Base-by-base conservation (phyloP, 2,113 vertebrate species). In the Crypturellus undulatus region DNA sequence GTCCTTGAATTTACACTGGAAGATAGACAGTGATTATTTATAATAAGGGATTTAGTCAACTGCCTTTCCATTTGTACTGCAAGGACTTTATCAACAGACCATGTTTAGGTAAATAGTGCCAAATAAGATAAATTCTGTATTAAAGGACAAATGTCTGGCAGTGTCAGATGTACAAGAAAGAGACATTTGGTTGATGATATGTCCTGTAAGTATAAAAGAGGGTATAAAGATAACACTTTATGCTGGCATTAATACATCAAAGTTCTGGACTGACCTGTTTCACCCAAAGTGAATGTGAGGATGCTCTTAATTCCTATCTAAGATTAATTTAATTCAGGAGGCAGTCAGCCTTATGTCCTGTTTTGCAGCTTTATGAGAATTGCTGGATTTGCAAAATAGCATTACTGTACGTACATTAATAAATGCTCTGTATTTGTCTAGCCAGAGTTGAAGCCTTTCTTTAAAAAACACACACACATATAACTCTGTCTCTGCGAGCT, bases 301-400 rank as follows among this genome's bases (percentile, higher is more conserved):
- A 96, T 93, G 94, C 94, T 97, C 96, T 92, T 96, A 97, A 97
- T 94, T 95, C 97, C 94, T 96, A 96, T 95, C 96, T 97, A 96
- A 87, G 90, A 97, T 97, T 96, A 97, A 97, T 98, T 98, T 98
- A 79, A 97, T 97, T 97, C 97, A 97, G 96, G 98, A 97, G 96
- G 94, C 96, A 96, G 97, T 97, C 94, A 63, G 94, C 89, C 95
- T 95, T 96, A 93, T 93, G 97, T 96, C 97, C 97, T 97, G 93
- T 96, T 98, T 97, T 97, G 95, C 96, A 97, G 97, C 96, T 97
- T 97, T 96, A 82, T 93, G 95, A 96, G 90, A 97, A 94, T 92
- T 92, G 96, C 95, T 90, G 51, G 91, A 95, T 97, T 97, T 97
- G 97, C 97, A 97, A 95, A 96, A 95, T 17, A 86, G 87, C 91